phyloP scores from a whole-genome alignment of 2,888 invertebrate species.

The Scotopteryx bipunctaria region DNA sequence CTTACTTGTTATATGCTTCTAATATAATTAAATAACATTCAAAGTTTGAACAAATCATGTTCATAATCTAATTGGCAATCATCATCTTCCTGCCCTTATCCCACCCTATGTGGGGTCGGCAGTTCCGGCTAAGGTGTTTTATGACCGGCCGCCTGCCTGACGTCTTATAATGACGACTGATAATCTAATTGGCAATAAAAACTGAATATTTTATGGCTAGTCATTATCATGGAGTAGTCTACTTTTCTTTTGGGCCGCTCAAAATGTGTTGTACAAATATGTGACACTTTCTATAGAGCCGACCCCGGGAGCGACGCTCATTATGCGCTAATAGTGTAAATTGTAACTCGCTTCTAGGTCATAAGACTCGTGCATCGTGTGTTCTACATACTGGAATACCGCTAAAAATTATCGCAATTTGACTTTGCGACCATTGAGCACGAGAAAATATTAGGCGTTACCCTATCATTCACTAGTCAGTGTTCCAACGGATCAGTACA shows the following conservation, averaged over 20 bases:
- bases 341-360: conserved; percentile 62
- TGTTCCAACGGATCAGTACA: conserved; percentile 55
- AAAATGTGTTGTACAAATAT: conserved; percentile 69
- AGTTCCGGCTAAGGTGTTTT: too few relatives aligned
- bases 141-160: too few relatives aligned
- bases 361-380: conserved; percentile 63
- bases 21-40: too few relatives aligned
- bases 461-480: conserved; percentile 63
- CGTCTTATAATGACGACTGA: too few relatives aligned
- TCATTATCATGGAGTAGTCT: conserved; percentile 24
- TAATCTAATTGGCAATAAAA: conserved; percentile 4
- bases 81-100: too few relatives aligned
- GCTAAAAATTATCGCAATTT: conserved; percentile 79
- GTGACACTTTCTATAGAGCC: conserved; percentile 72
- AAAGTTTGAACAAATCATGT: too few relatives aligned
- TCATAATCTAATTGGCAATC: too few relatives aligned
- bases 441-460: conserved; percentile 53
- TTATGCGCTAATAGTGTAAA: conserved; percentile 75
- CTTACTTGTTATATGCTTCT: too few relatives aligned
- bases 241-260: conserved; percentile 44
- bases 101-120: too few relatives aligned
- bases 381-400: conserved; percentile 75
- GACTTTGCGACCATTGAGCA: conserved; percentile 46
- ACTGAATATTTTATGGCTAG: neutral
- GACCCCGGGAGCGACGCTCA: conserved; percentile 58